Conservation (phyloP, 92 coral and sea anemone species). For the Zoanthus sociatus region DNA sequence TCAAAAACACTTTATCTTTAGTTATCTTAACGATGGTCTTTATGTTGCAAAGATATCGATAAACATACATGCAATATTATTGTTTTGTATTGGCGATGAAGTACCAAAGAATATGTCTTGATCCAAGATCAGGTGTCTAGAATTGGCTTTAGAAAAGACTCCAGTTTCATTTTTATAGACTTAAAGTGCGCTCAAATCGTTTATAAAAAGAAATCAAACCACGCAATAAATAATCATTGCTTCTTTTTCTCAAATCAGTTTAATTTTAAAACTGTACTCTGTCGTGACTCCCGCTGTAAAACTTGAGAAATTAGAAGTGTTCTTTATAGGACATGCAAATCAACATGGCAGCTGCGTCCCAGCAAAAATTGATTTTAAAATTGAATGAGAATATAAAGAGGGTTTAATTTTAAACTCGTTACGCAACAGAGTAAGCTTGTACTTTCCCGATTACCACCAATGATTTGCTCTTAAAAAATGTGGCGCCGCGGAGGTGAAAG, state of each 20-base stretch:
- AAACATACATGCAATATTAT: neutral
- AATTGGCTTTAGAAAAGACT: neutral
- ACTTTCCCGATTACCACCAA: neutral
- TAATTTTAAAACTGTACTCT: neutral
- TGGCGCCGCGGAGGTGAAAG: conserved; percentile 35
- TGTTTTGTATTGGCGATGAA: neutral
- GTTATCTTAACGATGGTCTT: neutral
- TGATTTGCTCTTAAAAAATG: conserved; percentile 2
- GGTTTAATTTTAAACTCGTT: neutral
- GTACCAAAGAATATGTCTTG: neutral
- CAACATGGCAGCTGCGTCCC: neutral
- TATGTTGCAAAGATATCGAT: neutral
- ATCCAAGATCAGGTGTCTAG: neutral
- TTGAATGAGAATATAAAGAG: neutral
- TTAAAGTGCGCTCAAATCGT: neutral
- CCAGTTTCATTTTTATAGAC: neutral
- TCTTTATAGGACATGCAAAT: neutral
- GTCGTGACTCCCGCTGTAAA: neutral
- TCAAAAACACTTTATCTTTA: neutral
- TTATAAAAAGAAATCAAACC: neutral
- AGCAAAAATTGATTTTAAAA: neutral
- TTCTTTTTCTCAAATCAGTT: neutral
- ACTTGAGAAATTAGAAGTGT: neutral
- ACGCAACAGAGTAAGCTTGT: neutral
- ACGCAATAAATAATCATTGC: neutral